Evolutionary conservation across 2,888 invertebrate genomes (phyloP).

Genomic region (Cataglyphis rosenhaueri): DNA sequence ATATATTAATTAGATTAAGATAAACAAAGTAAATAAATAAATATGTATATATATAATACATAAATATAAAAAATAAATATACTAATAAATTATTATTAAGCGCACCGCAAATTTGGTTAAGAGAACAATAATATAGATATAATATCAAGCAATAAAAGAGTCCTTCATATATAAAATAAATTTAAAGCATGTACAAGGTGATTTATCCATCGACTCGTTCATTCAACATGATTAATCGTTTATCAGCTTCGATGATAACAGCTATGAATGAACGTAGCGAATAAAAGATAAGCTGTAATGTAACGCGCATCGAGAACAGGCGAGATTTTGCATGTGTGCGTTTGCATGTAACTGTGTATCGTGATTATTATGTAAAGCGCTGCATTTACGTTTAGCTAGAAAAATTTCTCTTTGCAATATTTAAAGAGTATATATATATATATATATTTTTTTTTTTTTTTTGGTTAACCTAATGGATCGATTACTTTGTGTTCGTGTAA

Average conservation of each 20-base stretch:
- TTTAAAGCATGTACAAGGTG: slow-evolving; percentile 8
- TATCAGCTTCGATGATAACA: slow-evolving; percentile 2
- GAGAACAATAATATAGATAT: not conserved
- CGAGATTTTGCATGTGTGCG: not conserved
- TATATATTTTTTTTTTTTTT: too few species aligned
- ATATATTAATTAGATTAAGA: not conserved
- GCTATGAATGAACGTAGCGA: slow-evolving; percentile 29
- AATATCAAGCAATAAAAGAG: not conserved
- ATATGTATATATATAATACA: not conserved
- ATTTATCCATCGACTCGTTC: slow-evolving; percentile 7
- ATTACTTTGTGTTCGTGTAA: not conserved
- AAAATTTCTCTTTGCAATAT: not conserved
- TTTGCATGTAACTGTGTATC: not conserved
- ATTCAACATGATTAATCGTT: slow-evolving; percentile 22
- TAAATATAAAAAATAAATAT: not conserved
- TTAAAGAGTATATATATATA: not conserved
- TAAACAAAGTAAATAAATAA: not conserved
- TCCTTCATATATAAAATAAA: not conserved
- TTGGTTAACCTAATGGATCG: not conserved
- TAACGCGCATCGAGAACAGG: not conserved
- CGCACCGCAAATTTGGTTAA: not conserved
- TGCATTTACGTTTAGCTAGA: not conserved
- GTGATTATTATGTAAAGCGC: not conserved
- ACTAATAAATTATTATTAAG: not conserved
- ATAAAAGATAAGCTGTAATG: slow-evolving; percentile 29